These are phyloP conservation scores for Lipotes vexillifer DNA, from an alignment of 2,113 vertebrate species.

Conservation along the genomic window DNA sequence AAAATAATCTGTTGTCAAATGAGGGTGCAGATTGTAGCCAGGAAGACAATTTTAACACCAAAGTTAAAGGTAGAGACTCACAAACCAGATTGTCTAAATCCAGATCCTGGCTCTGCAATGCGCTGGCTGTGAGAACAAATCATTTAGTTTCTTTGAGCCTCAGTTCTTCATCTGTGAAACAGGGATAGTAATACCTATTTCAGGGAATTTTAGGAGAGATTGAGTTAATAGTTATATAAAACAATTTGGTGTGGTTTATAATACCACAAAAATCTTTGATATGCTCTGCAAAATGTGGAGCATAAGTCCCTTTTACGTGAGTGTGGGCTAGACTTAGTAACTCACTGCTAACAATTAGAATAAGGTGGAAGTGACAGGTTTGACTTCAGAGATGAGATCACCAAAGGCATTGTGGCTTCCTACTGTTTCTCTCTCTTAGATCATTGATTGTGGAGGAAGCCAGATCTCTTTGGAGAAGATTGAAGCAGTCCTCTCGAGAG, in stretches of 20 bases:
- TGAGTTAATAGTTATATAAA: not conserved
- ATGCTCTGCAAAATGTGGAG: not conserved
- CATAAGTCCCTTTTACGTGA: rapidly evolving
- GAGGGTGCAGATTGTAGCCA: not conserved
- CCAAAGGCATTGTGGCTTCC: not conserved
- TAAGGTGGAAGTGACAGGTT: not conserved
- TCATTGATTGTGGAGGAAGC: not conserved
- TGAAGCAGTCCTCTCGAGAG: rapidly evolving
- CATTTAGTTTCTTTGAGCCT: not conserved
- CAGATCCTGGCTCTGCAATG: not conserved
- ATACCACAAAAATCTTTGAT: not conserved
- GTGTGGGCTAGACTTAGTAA: not conserved
- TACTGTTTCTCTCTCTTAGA: not conserved
- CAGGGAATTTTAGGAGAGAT: not conserved
- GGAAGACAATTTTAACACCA: not conserved
- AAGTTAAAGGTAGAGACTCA: not conserved
- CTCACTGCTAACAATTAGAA: not conserved
- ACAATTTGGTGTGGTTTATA: not conserved
- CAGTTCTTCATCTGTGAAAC: not conserved
- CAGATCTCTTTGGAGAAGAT: not conserved
- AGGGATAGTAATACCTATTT: not conserved
- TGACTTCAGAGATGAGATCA: not conserved
- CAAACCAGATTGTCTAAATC: not conserved
- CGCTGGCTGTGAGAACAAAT: not conserved
- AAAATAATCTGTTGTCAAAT: not conserved